Conservation (phyloP, 2,888 invertebrate genomes). For the Danaus chrysippus region DNA sequence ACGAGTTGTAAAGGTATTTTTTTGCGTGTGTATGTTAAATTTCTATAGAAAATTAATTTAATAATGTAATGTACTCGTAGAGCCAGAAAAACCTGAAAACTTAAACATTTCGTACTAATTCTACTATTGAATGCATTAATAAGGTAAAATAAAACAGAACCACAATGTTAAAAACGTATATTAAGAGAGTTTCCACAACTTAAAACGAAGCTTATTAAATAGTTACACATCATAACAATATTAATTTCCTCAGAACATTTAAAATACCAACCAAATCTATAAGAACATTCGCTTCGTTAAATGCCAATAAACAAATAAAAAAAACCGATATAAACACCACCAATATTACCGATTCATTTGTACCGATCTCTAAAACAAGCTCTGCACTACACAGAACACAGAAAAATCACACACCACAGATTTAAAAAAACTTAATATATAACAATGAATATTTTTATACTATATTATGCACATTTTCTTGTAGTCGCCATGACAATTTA, state of each 20-base stretch:
- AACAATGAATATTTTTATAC: constrained; percentile 34
- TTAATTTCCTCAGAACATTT: constrained; percentile 14
- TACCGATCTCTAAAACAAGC: not conserved
- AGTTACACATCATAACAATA: constrained; percentile 14
- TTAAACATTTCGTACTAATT: no score
- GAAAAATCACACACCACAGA: constrained; percentile 40
- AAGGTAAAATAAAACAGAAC: constrained; percentile 7
- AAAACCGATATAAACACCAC: no score
- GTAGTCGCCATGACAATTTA: constrained; percentile 38
- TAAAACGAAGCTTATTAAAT: constrained; percentile 40
- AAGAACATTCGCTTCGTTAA: constrained; percentile 1
- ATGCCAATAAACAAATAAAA: no score
- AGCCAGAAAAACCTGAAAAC: no score
- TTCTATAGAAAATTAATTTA: no score
- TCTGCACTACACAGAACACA: constrained; percentile 21
- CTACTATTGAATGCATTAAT: no score
- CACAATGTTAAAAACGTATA: constrained; percentile 18
- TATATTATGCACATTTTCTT: constrained; percentile 61
- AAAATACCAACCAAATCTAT: constrained; percentile 16
- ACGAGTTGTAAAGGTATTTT: no score
- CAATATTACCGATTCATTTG: no score
- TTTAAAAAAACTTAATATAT: constrained; percentile 40
- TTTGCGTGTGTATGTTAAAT: no score
- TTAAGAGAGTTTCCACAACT: constrained; percentile 16
- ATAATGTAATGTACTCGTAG: no score